phyloP scores from a whole-genome alignment of 2,888 invertebrate genomes.

The Odontocerum albicorne region DNA sequence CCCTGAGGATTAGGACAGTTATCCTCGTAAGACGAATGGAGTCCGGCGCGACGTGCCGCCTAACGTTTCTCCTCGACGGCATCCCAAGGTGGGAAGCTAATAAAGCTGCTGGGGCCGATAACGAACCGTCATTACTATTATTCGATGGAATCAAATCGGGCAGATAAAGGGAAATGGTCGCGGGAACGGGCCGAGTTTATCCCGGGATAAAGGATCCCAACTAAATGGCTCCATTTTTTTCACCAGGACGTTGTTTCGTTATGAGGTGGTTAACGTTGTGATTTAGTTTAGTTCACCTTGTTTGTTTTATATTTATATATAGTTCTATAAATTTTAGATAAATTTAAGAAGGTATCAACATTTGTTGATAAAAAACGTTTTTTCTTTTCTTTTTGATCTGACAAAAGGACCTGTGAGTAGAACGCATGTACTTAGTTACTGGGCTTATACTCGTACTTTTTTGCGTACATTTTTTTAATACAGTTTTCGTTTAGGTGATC shows the following conservation, averaged over 20 bases:
- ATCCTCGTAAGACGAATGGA: conserved; percentile 14
- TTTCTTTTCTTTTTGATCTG: no score
- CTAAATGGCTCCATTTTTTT: conserved; percentile 1
- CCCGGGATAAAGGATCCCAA: background rate
- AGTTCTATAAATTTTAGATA: no score
- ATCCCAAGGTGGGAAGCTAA: background rate
- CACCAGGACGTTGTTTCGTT: conserved; percentile 8
- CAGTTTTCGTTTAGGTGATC: no score
- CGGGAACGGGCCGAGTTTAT: conserved; percentile 9
- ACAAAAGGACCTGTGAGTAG: no score
- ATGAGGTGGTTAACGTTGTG: background rate
- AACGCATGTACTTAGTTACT: no score
- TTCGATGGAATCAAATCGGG: conserved; percentile 31
- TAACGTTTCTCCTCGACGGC: background rate
- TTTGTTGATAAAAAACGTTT: no score
- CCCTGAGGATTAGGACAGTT: conserved; percentile 1
- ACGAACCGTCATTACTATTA: conserved; percentile 23
- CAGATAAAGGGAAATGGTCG: conserved; percentile 25
- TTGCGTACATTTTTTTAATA: no score
- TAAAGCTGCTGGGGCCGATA: conserved; percentile 29
- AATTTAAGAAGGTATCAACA: no score
- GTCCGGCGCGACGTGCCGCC: background rate
- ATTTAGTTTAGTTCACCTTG: no score
- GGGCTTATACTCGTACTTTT: no score
- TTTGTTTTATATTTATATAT: no score